Percentiles rank a stretch among this genome's conserved stretches.
phyloP scores from a whole-genome alignment of 2,888 invertebrate species.

The Willowsia nigromaculata region DNA sequence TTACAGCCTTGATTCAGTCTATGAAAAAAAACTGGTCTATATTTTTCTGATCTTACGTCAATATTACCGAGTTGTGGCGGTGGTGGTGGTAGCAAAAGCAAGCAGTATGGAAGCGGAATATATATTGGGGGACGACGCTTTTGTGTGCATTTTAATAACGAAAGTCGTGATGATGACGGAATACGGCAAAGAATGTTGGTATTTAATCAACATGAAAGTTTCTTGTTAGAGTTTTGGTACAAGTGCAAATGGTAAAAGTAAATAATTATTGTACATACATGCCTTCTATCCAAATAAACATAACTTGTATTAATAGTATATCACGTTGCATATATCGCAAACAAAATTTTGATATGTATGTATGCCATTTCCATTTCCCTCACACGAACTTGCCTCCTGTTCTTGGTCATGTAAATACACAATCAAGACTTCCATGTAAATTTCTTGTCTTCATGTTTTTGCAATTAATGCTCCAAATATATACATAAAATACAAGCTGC shows the following conservation, averaged over 20 bases:
- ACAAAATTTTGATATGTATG: too few species aligned
- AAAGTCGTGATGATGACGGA: background rate
- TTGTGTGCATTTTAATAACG: background rate
- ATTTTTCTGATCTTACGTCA: slow-evolving; percentile 54
- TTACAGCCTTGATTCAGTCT: slow-evolving; percentile 57
- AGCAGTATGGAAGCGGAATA: background rate
- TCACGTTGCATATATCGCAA: too few species aligned
- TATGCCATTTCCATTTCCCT: background rate
- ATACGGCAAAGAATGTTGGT: background rate
- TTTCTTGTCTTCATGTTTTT: background rate
- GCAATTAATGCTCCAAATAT: background rate
- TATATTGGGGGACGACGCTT: slow-evolving; percentile 2
- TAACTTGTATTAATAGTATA: background rate
- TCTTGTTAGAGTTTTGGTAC: too few species aligned
- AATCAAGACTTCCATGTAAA: background rate
- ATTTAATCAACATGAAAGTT: background rate
- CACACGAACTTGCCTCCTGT: background rate
- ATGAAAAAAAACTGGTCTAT: slow-evolving; percentile 60
- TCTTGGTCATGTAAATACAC: background rate
- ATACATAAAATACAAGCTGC: background rate
- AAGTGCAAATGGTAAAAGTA: slow-evolving; percentile 37
- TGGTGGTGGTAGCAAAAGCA: background rate
- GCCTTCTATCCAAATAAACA: background rate
- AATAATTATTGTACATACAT: slow-evolving; percentile 3
- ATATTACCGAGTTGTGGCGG: background rate